Conservation (phyloP, 2,113 vertebrate species). For the Meleagris gallopavo region DNA sequence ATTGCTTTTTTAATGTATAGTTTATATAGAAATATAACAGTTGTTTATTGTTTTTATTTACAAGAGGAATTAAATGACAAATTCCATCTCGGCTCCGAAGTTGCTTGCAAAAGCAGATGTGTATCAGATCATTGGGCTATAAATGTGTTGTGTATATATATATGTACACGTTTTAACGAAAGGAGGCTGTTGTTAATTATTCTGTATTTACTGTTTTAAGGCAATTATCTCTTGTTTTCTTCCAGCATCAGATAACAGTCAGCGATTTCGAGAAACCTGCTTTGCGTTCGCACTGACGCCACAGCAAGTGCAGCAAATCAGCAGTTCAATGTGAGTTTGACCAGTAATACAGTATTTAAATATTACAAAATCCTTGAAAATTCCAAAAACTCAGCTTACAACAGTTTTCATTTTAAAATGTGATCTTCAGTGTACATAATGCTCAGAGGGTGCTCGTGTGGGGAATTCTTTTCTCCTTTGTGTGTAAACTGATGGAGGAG, state of each 20-base stretch:
- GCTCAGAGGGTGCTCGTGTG: background rate
- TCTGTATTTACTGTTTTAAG: constrained; percentile 25
- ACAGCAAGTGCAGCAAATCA: constrained; percentile 98
- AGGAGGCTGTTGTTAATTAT: background rate
- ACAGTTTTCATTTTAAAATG: fast-evolving
- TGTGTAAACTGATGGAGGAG: background rate
- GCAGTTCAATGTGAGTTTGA: constrained; percentile 89
- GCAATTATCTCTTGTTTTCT: constrained; percentile 62
- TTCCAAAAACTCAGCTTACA: background rate
- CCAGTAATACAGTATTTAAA: background rate
- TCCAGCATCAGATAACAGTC: constrained; percentile 95
- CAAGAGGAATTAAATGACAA: background rate
- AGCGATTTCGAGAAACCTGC: constrained; percentile 98
- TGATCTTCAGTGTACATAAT: background rate
- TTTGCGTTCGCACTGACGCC: constrained; percentile 98
- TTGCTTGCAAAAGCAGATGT: background rate
- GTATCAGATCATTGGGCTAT: background rate
- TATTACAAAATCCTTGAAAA: background rate
- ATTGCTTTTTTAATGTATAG: background rate
- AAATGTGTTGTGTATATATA: background rate
- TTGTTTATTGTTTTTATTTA: constrained; percentile 13
- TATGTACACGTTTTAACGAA: background rate
- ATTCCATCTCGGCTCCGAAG: background rate
- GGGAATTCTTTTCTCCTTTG: background rate
- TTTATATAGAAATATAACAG: background rate